phyloP scores from a whole-genome alignment of 2,797 vertebrate species.

The Pangasius sanitwongsei region DNA sequence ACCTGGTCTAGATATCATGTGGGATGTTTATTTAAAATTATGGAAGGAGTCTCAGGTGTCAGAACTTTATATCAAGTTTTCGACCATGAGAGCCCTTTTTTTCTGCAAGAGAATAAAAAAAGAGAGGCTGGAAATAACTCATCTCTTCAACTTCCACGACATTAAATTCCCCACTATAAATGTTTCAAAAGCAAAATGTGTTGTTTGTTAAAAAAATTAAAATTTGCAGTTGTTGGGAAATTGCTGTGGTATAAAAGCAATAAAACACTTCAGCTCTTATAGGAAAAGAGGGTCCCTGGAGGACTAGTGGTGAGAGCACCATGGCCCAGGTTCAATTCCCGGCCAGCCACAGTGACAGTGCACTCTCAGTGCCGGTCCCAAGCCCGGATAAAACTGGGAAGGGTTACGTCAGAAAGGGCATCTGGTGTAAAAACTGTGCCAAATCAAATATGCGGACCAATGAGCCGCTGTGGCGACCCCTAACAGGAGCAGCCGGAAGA shows the following conservation, averaged over 20 bases:
- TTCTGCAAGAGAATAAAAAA: background rate
- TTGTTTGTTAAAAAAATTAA: background rate
- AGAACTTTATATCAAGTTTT: background rate
- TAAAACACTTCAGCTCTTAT: background rate
- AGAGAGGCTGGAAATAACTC: background rate
- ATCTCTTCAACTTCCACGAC: background rate
- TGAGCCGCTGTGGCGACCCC: too few species aligned
- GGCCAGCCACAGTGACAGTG: too few species aligned
- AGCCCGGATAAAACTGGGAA: too few species aligned
- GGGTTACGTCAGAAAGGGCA: too few species aligned
- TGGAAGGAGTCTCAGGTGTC: background rate
- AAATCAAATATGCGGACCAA: too few species aligned
- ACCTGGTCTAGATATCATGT: background rate
- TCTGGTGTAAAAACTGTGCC: too few species aligned
- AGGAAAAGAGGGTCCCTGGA: background rate
- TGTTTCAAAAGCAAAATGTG: background rate
- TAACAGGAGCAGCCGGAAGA: too few species aligned
- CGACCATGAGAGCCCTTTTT: background rate
- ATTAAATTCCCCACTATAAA: background rate
- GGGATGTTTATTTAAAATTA: background rate
- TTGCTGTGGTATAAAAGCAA: background rate
- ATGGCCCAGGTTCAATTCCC: too few species aligned
- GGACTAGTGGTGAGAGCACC: too few species aligned
- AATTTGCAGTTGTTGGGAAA: background rate
- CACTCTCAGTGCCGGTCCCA: too few species aligned